phyloP scores from a whole-genome alignment of 1,140 invertebrate species.

The Uloborus diversus region DNA sequence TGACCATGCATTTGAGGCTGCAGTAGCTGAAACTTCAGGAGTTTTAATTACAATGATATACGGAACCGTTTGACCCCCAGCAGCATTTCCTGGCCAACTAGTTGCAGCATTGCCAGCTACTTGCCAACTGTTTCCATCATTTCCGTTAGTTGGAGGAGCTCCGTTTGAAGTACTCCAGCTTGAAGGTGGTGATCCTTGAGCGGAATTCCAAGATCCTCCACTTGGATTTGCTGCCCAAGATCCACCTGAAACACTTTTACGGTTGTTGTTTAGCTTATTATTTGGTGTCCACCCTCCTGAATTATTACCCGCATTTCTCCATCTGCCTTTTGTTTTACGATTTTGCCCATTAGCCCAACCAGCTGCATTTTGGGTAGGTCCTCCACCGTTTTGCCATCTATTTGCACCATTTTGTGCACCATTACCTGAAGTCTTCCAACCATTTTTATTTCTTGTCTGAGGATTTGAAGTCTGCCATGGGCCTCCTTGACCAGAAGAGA shows the following conservation, averaged over 20 bases:
- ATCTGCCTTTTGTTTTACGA: conserved; percentile 5
- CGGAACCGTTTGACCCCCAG: conserved; percentile 13
- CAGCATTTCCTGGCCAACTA: neutral
- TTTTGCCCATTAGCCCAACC: neutral
- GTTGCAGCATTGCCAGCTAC: neutral
- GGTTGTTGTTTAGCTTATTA: neutral
- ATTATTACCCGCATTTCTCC: conserved; percentile 9
- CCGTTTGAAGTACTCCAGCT: conserved; percentile 1
- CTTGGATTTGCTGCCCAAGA: neutral
- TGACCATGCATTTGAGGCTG: conserved; percentile 19
- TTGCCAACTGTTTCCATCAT: neutral
- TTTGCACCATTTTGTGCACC: neutral
- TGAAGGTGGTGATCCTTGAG: conserved; percentile 8
- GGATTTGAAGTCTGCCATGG: conserved; percentile 11
- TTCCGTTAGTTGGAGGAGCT: neutral
- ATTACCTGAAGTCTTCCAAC: neutral
- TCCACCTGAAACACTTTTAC: neutral
- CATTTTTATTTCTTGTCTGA: neutral
- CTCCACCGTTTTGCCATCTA: conserved; percentile 30
- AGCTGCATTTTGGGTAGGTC: neutral
- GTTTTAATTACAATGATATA: conserved; percentile 45
- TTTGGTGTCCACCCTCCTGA: neutral
- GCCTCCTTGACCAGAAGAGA: neutral
- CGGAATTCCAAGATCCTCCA: neutral
- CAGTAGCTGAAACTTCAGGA: neutral